phyloP scores from a whole-genome alignment of 2,797 vertebrate genomes.

The Okamejei kenojei region DNA sequence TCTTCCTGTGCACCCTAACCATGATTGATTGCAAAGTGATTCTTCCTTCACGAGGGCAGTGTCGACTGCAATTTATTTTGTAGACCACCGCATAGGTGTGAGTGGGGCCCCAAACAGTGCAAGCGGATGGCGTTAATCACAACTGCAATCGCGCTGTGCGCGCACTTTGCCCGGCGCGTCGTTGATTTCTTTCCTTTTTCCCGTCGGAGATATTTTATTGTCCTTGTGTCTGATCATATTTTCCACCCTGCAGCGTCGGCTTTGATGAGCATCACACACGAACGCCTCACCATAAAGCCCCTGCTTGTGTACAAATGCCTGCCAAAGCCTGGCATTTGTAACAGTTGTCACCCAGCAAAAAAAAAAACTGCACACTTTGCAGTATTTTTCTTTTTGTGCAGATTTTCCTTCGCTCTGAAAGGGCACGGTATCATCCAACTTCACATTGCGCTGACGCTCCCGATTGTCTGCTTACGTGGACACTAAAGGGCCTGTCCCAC shows the following conservation, averaged over 20 bases:
- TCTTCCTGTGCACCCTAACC: not conserved
- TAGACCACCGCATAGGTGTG: not conserved
- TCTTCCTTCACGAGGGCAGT: not conserved
- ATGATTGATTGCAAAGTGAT: not conserved
- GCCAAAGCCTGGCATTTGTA: not conserved
- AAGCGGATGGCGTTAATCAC: not conserved
- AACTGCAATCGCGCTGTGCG: slow-evolving; percentile 6
- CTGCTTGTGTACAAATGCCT: slow-evolving; percentile 7
- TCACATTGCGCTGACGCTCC: not conserved
- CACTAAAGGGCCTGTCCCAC: not conserved
- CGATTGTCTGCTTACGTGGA: not conserved
- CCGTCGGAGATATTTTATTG: slow-evolving; percentile 26
- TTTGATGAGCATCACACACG: not conserved
- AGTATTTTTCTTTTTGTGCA: not conserved
- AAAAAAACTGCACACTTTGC: not conserved
- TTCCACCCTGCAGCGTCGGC: slow-evolving; percentile 5
- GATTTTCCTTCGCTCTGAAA: not conserved
- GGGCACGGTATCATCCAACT: not conserved
- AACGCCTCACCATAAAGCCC: not conserved
- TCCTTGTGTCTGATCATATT: slow-evolving; percentile 31
- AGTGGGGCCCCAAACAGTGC: not conserved
- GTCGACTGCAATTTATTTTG: not conserved
- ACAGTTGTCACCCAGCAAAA: not conserved
- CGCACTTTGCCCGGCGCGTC: not conserved
- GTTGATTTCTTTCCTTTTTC: not conserved